Percentiles rank a stretch among this genome's conserved stretches.
Evolutionary conservation across 2,797 vertebrate species (phyloP).

Genomic region (Artibeus lituratus): DNA sequence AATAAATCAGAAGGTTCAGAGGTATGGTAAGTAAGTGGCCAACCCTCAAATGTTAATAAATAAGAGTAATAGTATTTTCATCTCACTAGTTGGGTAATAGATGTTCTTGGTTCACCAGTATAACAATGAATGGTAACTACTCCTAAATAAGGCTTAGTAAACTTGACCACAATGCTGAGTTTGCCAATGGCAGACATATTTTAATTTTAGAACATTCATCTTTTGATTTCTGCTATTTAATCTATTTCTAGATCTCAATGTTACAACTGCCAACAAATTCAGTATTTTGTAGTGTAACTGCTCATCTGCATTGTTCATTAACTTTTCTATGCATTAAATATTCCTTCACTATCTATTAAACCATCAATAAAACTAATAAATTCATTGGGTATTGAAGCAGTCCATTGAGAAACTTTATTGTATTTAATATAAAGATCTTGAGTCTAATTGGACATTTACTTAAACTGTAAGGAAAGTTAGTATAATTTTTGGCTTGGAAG

Average conservation of each 20-base stretch:
- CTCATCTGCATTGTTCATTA: neutral
- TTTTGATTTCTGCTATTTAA: neutral
- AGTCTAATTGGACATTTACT: slow-evolving; percentile 22
- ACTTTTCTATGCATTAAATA: neutral
- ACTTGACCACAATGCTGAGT: neutral
- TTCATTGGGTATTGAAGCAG: neutral
- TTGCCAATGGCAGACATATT: slow-evolving; percentile 11
- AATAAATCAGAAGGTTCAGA: slow-evolving; percentile 21
- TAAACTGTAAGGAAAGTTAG: slow-evolving; percentile 9
- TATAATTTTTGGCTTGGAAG: slow-evolving; percentile 34
- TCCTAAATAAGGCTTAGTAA: slow-evolving; percentile 38
- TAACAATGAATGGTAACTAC: neutral
- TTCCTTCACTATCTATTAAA: neutral
- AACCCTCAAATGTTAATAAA: slow-evolving; percentile 4
- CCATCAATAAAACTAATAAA: neutral
- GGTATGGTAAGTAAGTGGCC: neutral
- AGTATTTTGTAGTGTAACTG: neutral
- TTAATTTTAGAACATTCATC: slow-evolving; percentile 26
- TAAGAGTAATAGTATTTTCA: neutral
- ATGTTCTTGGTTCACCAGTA: neutral
- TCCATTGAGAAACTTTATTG: neutral
- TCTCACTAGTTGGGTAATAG: neutral
- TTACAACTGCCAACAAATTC: neutral
- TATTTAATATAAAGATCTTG: slow-evolving; percentile 46
- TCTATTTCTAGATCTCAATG: neutral